Evolutionary conservation across 1,140 invertebrate genomes (phyloP), one percentile per base, ranked within the genome.

Genomic region (Lepidurus arcticus): DNA sequence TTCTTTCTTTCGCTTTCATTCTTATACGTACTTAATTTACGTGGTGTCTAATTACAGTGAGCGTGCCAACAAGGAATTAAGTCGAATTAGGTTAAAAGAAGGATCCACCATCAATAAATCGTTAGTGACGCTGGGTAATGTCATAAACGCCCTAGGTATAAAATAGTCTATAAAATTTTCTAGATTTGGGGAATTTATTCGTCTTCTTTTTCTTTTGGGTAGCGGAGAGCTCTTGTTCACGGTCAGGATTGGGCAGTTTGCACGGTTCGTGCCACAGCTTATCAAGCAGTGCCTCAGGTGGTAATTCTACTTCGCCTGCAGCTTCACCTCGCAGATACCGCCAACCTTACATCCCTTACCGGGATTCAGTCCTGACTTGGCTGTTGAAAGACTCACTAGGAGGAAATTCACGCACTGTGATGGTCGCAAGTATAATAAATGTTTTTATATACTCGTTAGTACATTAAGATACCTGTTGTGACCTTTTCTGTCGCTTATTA

Each of bases 71-170:
- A 43, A 44, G 44, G 73, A 78, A 10, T 65, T 47, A 10, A 80
- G 65, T 44, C 78, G 75, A 8, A 73, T 76, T 84, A 87, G 94
- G 26, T 85, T 96, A 74, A 94, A 95, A 82, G 94, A 96, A 87
- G 94, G 94, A 79, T 93, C 93, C 43, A 94, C 94, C 85, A 97
- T 97, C 81, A 97, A 97, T 85, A 96, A 95, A 85, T 96, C 94
- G 1, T 85, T 97, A 43, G 94, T 96, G 13, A 95, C 93, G 13
- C 86, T 96, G 76, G 93, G 94, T 80, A 92, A 92, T 85, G 92
- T 93, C 44, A 92, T 93, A 82, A 92, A 91, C 34, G 88, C 91
- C 24, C 85, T 93, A 80, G 91, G 91, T 90, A 86, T 86, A 34
- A 4, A 34, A 85, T 82, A 81, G 45, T 74, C 7, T 73, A 78